Conservation (phyloP, 1,140 invertebrate species). For the Megalonaias nervosa region DNA sequence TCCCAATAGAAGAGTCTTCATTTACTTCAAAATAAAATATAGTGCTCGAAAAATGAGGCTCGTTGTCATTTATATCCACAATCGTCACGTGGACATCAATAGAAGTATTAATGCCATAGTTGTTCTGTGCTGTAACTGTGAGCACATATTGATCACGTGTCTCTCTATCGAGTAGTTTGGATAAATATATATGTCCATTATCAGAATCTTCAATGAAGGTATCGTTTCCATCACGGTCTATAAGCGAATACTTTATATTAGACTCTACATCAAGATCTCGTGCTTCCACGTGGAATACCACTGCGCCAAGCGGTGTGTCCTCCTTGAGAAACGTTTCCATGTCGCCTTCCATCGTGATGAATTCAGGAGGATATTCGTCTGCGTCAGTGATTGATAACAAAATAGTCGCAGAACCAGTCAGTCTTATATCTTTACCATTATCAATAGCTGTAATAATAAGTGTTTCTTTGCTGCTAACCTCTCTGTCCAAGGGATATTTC, state of each 20-base stretch:
- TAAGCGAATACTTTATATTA: conserved; percentile 10
- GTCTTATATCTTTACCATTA: not conserved
- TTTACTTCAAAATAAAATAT: conserved; percentile 21
- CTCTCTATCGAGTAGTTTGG: conserved; percentile 21
- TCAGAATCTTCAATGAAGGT: conserved; percentile 19
- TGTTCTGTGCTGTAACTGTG: conserved; percentile 7
- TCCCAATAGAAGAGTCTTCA: conserved; percentile 5
- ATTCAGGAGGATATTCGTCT: conserved; percentile 29
- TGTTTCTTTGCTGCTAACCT: not conserved
- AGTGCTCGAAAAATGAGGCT: conserved; percentile 18
- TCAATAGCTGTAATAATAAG: conserved; percentile 21
- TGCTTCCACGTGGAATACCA: conserved; percentile 16
- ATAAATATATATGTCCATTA: conserved; percentile 23
- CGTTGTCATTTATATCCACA: conserved; percentile 27
- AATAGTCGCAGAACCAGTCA: conserved; percentile 19
- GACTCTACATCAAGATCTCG: conserved; percentile 20
- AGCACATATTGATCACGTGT: conserved; percentile 11
- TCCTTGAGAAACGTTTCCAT: conserved; percentile 14
- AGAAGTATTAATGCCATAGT: not conserved
- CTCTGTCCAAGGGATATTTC: conserved; percentile 9
- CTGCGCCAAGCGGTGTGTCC: conserved; percentile 24
- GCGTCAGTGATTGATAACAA: conserved; percentile 17
- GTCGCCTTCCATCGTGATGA: conserved; percentile 19
- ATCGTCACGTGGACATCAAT: conserved; percentile 13
- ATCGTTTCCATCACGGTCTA: not conserved